Conservation (phyloP, 2,113 vertebrate genomes). For the Ophthalmolycus amberensis region DNA sequence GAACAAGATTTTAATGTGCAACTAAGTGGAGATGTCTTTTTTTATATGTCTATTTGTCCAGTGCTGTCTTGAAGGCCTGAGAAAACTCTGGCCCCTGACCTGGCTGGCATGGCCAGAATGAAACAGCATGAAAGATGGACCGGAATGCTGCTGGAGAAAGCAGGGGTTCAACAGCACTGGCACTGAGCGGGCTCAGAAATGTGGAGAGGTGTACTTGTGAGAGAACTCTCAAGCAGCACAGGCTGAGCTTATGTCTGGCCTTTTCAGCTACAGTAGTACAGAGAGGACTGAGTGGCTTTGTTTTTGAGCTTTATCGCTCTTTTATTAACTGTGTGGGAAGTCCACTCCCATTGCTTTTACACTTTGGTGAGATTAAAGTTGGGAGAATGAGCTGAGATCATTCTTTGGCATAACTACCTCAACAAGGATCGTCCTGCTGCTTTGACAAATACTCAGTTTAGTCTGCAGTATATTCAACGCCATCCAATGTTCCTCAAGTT, state of each 20-base stretch:
- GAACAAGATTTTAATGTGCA: neutral
- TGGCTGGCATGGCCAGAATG: slow-evolving; percentile 76
- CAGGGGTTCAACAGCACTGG: slow-evolving; percentile 66
- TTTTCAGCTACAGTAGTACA: slow-evolving; percentile 68
- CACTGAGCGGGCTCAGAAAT: slow-evolving; percentile 67
- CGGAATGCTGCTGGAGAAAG: slow-evolving; percentile 72
- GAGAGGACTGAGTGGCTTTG: slow-evolving; percentile 54
- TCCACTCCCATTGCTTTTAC: slow-evolving; percentile 56
- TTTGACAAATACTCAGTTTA: slow-evolving; percentile 34
- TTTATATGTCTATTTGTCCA: slow-evolving; percentile 39
- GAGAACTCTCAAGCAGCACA: slow-evolving; percentile 69
- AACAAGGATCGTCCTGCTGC: slow-evolving; percentile 24
- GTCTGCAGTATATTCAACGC: slow-evolving; percentile 13
- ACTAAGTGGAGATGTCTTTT: slow-evolving; percentile 1
- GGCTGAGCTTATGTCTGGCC: slow-evolving; percentile 66
- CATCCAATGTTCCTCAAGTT: slow-evolving; percentile 9
- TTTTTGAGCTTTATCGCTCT: slow-evolving; percentile 64
- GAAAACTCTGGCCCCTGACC: slow-evolving; percentile 78
- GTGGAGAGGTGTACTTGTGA: slow-evolving; percentile 67
- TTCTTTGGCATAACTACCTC: slow-evolving; percentile 48
- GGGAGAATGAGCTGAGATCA: slow-evolving; percentile 64
- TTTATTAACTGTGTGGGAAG: slow-evolving; percentile 74
- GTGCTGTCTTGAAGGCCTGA: slow-evolving; percentile 69
- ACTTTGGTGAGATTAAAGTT: slow-evolving; percentile 63
- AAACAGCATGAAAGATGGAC: slow-evolving; percentile 77